Evolutionary conservation across 2,888 invertebrate genomes (phyloP), one percentile per base, ranked within the genome.

Genomic region (Galeruca laticollis): DNA sequence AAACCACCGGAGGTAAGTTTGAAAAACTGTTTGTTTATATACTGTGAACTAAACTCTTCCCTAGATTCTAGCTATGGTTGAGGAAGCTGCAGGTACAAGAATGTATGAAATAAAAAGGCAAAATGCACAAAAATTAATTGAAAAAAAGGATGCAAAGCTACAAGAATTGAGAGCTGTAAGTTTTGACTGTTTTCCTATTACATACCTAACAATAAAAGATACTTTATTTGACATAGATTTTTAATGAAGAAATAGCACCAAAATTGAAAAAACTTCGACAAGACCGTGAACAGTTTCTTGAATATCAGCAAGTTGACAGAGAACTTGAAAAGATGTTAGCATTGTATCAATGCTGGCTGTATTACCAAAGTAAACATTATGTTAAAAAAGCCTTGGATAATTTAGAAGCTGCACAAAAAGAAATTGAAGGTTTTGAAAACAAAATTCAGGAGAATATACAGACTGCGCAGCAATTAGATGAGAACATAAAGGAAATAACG

Each of bases 61-160:
- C 13, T 79, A 94, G 93, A 95, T 98, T 80, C 87, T 98, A 64
- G 94, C 95, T 0, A 98, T 99, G 98, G 93, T 99, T 67, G 99
- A 99, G 87, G 99, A 99, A 87, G 98, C 99, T 8, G 98, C 98
- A 0, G 99, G 99, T 1, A 99, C 99, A 0, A 92, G 95, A 79
- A 93, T 98, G 92, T 99, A 99, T 84, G 98, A 99, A 85, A 90
- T 91, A 0, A 99, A 99, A 84, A 95, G 95, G 76, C 93, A 94
- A 80, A 90, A 90, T 3, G 94, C 97, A 0, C 90, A 94, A 75
- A 94, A 92, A 81, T 93, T 93, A 0, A 95, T 99, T 68, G 94
- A 94, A 73, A 97, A 95, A 82, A 99, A 99, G 83, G 96, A 99
- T 84, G 90, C 90, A 0, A 97, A 96, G 84, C 88, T 99, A 0